Evolutionary conservation across 2,797 vertebrate species (phyloP).

Genomic region (Coracias cyanogaster): DNA sequence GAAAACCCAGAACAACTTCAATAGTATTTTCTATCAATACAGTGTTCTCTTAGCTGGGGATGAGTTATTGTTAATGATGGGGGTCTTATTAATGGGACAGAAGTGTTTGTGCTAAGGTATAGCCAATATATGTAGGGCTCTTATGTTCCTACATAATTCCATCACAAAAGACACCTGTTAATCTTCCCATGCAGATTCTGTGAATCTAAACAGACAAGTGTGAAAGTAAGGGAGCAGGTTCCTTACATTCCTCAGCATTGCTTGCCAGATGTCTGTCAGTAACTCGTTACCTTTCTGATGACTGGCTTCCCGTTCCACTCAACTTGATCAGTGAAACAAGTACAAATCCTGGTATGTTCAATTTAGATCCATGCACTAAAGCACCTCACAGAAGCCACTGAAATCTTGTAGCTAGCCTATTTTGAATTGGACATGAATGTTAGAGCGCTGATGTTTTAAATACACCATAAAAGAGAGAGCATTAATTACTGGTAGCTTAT

Average conservation of each 20-base stretch:
- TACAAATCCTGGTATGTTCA: not conserved
- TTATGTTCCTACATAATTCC: not conserved
- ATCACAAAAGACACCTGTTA: not conserved
- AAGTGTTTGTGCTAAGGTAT: not conserved
- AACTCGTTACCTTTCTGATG: not conserved
- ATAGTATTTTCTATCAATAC: not conserved
- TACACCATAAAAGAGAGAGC: not conserved
- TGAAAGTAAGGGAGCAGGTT: not conserved
- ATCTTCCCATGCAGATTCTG: not conserved
- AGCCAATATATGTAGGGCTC: fast-evolving
- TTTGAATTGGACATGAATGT: not conserved
- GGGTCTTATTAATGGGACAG: not conserved
- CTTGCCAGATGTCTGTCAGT: not conserved
- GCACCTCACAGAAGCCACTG: not conserved
- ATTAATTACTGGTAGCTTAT: not conserved
- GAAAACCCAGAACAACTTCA: not conserved
- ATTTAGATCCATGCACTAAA: not conserved
- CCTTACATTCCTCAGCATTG: not conserved
- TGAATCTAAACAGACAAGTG: not conserved
- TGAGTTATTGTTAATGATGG: not conserved
- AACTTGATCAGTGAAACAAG: not conserved
- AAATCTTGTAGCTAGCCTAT: not conserved
- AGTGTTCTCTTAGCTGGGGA: not conserved
- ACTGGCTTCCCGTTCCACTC: not conserved
- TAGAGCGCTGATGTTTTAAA: not conserved